Evolutionary conservation across 2,797 vertebrate species (phyloP), one percentile per base, ranked within the genome.

Genomic region (Myiothlypis coronata): DNA sequence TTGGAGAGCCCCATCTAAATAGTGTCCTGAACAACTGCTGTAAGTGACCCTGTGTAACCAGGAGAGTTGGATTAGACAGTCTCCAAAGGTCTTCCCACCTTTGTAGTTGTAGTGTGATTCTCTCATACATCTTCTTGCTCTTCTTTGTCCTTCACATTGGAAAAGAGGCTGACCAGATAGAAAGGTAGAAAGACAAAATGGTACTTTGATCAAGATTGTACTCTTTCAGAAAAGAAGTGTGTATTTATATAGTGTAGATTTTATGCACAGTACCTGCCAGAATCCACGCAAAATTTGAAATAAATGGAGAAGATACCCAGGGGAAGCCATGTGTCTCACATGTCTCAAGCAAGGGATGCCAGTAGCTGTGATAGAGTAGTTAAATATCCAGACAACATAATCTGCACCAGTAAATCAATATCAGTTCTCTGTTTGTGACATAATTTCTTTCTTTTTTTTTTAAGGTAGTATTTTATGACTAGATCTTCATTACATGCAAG

Each of bases 381-480:
- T 91, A 93, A 94, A 90, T 78, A 96, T 74, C 52, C 64, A 64
- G 64, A 83, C 12, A 77, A 68, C 64, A 71, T 37, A 80, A 71
- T 80, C 49, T 49, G 21, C 3, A 1, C 47, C 0, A 0, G 53
- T 26, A 78, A 91, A 96, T 95, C 87, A 87, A 79, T 91, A 94
- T 19, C 43, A 68, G 28, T 60, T 82, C 50, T 68, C 57, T 0
- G 4, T 87, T 86, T 8, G 19, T 72, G 43, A 68, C 52, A 81
- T 43, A 24, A 52, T 65, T 78, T 34, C 12, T 1, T 12, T 50
- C 6, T 35, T 39, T 39, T 59, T 59, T 59, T 59, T 57, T 34
- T 47, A 34, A 71, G n/a, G 15, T 8, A n/a, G 24, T 84, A 35
- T 79, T 89, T 94, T 59, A 55, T 47, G 30, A 50, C 35, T 84